Conservation (phyloP, 2,113 vertebrate species). For the Monarcha castaneiventris region DNA sequence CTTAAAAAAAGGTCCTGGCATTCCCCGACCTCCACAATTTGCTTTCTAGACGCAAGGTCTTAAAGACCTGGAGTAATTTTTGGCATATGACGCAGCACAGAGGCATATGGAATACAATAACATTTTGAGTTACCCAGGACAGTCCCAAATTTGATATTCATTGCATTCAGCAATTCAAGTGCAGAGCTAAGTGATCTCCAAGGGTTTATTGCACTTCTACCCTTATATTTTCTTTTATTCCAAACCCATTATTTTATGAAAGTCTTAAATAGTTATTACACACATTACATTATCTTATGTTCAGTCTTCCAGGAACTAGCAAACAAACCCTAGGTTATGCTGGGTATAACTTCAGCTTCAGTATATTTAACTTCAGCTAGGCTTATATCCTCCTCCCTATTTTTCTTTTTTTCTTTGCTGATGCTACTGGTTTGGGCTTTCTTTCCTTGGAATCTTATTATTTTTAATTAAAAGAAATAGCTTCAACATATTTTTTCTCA, state of each 20-base stretch:
- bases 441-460: neutral
- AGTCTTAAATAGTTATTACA: neutral
- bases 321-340: neutral
- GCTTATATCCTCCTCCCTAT: neutral
- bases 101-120: neutral
- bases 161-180: neutral
- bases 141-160: neutral
- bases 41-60: neutral
- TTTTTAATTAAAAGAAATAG: constrained; percentile 24
- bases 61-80: neutral
- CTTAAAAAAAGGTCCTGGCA: neutral
- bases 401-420: neutral
- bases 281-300: neutral
- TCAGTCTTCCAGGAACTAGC: neutral
- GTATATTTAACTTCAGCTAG: neutral
- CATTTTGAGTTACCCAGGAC: neutral
- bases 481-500: neutral
- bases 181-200: neutral
- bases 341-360: too few species aligned
- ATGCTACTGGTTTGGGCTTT: neutral
- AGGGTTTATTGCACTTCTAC: neutral
- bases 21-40: neutral
- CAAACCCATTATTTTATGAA: neutral
- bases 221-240: neutral
- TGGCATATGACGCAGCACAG: fast-evolving